phyloP scores from a whole-genome alignment of 1,140 invertebrate genomes.

The Bombus affinis region DNA sequence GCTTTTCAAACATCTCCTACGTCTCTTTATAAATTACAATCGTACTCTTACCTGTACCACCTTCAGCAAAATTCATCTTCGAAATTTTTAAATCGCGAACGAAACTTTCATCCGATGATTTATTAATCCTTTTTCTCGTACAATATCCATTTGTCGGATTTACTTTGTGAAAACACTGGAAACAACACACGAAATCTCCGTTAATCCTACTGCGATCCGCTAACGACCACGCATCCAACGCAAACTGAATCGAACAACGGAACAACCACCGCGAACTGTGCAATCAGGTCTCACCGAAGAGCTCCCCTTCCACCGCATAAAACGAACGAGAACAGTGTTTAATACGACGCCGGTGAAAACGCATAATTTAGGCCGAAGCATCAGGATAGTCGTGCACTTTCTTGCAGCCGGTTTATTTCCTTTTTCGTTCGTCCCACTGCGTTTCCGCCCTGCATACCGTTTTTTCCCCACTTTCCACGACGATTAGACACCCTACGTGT shows the following conservation, averaged over 20 bases:
- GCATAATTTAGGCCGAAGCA: not conserved
- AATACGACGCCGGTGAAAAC: conserved; percentile 12
- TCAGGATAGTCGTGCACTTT: not conserved
- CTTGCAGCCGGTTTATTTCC: not conserved
- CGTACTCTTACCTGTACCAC: not conserved
- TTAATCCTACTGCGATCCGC: not conserved
- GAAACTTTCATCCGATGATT: not conserved
- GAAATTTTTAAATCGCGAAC: not conserved
- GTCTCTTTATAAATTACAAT: not conserved
- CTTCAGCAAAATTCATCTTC: not conserved
- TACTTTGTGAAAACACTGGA: not conserved
- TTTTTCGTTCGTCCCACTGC: not conserved
- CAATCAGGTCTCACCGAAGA: not conserved
- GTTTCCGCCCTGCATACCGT: not conserved
- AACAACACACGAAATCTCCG: not conserved
- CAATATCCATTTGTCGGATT: not conserved
- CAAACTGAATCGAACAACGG: not conserved
- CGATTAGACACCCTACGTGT: not conserved
- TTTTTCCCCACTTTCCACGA: not conserved
- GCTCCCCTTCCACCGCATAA: not conserved
- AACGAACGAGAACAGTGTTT: not conserved
- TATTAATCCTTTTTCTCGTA: not conserved
- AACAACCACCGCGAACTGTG: not conserved
- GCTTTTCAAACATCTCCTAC: no score
- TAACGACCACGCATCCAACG: not conserved